Base-by-base conservation (phyloP, 1,140 invertebrate species). In the Platyura marginata region DNA sequence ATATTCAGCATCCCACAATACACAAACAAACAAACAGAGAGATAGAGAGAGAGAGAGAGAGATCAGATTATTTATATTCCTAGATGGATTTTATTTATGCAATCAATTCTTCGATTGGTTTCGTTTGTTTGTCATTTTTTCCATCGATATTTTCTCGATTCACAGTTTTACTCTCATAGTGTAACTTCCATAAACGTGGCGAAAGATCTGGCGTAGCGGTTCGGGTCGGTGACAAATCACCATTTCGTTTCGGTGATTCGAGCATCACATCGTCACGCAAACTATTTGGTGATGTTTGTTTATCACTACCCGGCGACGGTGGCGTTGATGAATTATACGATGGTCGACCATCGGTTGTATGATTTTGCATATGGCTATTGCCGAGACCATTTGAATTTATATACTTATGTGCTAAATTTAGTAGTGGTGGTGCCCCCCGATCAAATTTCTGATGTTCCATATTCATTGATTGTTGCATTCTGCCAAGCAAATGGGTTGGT, bases 401-500 rank as follows among this genome's bases (percentile, higher is more conserved):
- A 40, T 40, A 40, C 13, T 23, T 23, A 18, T 18, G 9, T 8
- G 38, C 38, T 40, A 40, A 22, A 23, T 40, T 40, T 21, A 40
- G 11, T 36, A 36, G 6, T 5, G 34, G 34, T 11, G 9, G 34
- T 21, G 38, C 21, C 19, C 21, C 38, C n/a, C 38, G 38, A 15
- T 40, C 38, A 21, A 38, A 18, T 20, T 38, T 38, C 19, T 38
- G 34, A 6, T 36, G 34, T 36, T 36, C 10, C 34, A n/a, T 10
- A n/a, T 36, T n/a, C n/a, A 81, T 79, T 71, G 82, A 81, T 58
- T 81, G 79, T 61, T 81, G 79, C 63, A 82, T 79, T 57, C 80
- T 79, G 63, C 82, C 82, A 69, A 84, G 75, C 71, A 82, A 82
- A 46, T 79, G 77, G 58, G 76, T 73, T 63, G 82, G 81, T 59